These are phyloP conservation scores for Isurus oxyrinchus DNA, from an alignment of 2,113 vertebrate genomes.

Conservation along the genomic window DNA sequence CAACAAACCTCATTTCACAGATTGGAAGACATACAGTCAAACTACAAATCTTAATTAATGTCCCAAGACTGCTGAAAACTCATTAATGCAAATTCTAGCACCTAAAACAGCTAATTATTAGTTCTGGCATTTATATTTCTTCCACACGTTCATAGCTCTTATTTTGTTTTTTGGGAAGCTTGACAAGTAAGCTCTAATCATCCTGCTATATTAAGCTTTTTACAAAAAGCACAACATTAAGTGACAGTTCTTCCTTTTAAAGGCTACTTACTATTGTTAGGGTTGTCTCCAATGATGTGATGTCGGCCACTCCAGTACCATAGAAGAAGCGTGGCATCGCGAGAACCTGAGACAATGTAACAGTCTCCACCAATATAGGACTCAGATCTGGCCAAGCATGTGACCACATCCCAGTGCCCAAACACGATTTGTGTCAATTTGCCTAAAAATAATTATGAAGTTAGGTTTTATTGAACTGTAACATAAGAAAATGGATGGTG, in stretches of 20 bases:
- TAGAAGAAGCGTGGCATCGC: constrained; percentile 86
- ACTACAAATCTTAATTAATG: constrained; percentile 76
- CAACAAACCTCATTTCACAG: constrained; percentile 58
- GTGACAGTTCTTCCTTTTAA: not conserved
- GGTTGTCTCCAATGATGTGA: constrained; percentile 96
- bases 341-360: constrained; percentile 93
- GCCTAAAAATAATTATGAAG: constrained; percentile 57
- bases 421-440: constrained; percentile 97
- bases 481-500: not conserved
- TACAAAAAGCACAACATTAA: not conserved
- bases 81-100: constrained; percentile 64
- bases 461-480: not conserved
- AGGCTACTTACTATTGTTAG: constrained; percentile 83
- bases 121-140: constrained; percentile 53
- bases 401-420: constrained; percentile 97
- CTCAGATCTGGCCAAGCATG: constrained; percentile 89
- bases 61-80: constrained; percentile 64
- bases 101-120: constrained; percentile 59
- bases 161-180: not conserved
- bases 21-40: constrained; percentile 61
- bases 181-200: not conserved
- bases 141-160: not conserved
- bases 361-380: constrained; percentile 97
- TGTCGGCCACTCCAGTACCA: constrained; percentile 98
- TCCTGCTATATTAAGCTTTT: not conserved